Base-by-base conservation (phyloP, 2,113 vertebrate species). In the Phalacrocorax pelagicus region DNA sequence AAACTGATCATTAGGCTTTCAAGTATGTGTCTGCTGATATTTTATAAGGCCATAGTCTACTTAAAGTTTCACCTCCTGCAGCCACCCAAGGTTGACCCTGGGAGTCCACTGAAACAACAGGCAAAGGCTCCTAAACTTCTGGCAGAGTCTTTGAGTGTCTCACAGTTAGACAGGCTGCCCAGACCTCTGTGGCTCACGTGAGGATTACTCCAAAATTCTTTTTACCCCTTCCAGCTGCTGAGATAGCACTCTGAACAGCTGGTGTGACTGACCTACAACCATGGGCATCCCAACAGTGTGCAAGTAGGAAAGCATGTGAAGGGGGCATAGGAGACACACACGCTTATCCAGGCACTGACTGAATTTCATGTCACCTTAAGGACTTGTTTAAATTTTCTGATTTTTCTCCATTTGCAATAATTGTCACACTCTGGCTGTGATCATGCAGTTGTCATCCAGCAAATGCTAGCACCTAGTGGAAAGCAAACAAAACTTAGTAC, bases 1-100 rank as follows among this genome's bases (percentile, higher is more conserved):
- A 92, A 95, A 95, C 91, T 90, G 95, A 96, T 97, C 94, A 95
- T 95, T 97, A 97, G 89, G 86, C 94, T 97, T 95, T 97, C 91
- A 95, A 95, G 94, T 93, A 93, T 70, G 89, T 92, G 89, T 95
- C 92, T 97, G 95, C 89, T 96, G 91, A 86, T 94, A 79, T 95
- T 97, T 97, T 96, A 96, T 97, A 97, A 95, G 97, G 92, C 91
- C 20, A 6, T 36, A 89, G 94, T 66, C 93, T 96, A 59, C 92
- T 90, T 94, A 78, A 92, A 96, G 94, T 97, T 96, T 95, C 90
- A 87, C 94, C 92, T 97, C 93, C 94, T 94, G 96, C 93, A 94
- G 94, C 94, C 90, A 81, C 86, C 93, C 26, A 0, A 74, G 81
- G 59, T 9, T 92, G 90, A 90, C 85, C 51, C 79, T 93, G 79